phyloP scores from a whole-genome alignment of 2,113 vertebrate species.

The Apteryx mantelli region DNA sequence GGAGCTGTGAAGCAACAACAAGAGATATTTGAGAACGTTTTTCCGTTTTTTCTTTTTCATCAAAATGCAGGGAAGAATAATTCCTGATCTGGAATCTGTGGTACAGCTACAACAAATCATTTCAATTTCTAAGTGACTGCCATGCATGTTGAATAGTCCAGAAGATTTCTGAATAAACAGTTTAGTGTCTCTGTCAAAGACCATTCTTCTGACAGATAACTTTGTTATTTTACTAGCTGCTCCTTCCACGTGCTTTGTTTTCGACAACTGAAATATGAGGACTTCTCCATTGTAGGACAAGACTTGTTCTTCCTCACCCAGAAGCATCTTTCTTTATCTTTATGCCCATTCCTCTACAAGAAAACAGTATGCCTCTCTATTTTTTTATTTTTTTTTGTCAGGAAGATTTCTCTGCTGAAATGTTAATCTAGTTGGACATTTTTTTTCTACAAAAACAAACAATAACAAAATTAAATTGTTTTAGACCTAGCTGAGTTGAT shows the following conservation, averaged over 20 bases:
- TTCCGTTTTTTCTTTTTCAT: slow-evolving; percentile 57
- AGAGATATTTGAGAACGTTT: slow-evolving; percentile 74
- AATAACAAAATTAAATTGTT: background rate
- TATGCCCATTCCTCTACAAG: background rate
- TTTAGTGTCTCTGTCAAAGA: slow-evolving; percentile 72
- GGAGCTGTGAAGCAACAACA: slow-evolving; percentile 78
- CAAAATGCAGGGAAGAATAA: slow-evolving; percentile 82
- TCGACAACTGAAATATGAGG: slow-evolving; percentile 78
- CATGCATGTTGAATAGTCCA: slow-evolving; percentile 63
- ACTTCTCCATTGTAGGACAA: slow-evolving; percentile 84
- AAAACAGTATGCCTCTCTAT: background rate
- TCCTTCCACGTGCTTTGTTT: background rate
- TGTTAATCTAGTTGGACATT: background rate
- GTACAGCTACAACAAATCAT: slow-evolving; percentile 78
- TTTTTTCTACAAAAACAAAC: slow-evolving; percentile 54
- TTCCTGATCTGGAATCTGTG: slow-evolving; percentile 76
- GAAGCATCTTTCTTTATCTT: slow-evolving; percentile 47
- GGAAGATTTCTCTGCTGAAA: background rate
- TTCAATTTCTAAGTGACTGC: slow-evolving; percentile 57
- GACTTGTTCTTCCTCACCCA: slow-evolving; percentile 52
- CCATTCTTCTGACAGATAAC: slow-evolving; percentile 77
- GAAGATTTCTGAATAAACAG: slow-evolving; percentile 78
- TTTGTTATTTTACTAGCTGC: slow-evolving; percentile 9
- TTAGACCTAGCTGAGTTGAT: background rate
- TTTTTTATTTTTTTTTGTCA: background rate